phyloP scores from a whole-genome alignment of 2,797 vertebrate genomes.

The Adelosebastes latens region DNA sequence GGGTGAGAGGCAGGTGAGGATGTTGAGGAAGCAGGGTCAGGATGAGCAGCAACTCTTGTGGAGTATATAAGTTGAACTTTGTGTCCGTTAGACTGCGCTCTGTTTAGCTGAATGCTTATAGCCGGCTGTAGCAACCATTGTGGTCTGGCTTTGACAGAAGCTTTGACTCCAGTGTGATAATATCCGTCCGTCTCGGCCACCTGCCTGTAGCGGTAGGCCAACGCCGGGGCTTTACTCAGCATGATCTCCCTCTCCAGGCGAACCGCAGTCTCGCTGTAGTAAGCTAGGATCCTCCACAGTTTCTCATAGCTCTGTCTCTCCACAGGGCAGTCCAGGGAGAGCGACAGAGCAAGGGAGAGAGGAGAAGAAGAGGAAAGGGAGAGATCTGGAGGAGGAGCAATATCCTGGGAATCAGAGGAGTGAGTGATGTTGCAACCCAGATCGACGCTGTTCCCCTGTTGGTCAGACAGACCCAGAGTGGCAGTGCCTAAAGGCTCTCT shows the following conservation, averaged over 20 bases:
- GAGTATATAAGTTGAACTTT: slow-evolving; percentile 86
- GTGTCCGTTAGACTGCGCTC: slow-evolving; percentile 84
- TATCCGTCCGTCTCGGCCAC: slow-evolving; percentile 84
- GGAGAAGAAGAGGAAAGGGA: slow-evolving; percentile 63
- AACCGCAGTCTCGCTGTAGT: slow-evolving; percentile 93
- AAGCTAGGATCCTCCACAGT: slow-evolving; percentile 94
- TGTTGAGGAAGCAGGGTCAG: slow-evolving; percentile 48
- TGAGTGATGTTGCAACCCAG: slow-evolving; percentile 86
- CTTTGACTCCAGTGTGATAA: slow-evolving; percentile 92
- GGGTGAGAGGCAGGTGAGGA: slow-evolving; percentile 59
- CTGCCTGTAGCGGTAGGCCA: slow-evolving; percentile 88
- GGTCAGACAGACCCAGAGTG: slow-evolving; percentile 88
- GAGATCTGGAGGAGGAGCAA: slow-evolving; percentile 71
- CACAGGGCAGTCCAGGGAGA: slow-evolving; percentile 89
- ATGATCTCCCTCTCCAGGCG: slow-evolving; percentile 85
- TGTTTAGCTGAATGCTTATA: slow-evolving; percentile 88
- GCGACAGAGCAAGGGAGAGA: slow-evolving; percentile 78
- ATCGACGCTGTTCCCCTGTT: slow-evolving; percentile 88
- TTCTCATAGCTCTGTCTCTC: slow-evolving; percentile 87
- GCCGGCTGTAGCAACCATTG: slow-evolving; percentile 89
- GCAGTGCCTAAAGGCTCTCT: slow-evolving; percentile 82
- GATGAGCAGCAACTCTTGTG: slow-evolving; percentile 78
- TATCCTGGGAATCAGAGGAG: slow-evolving; percentile 72
- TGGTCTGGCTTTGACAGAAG: slow-evolving; percentile 83
- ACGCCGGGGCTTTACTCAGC: slow-evolving; percentile 81